phyloP scores from a whole-genome alignment of 1,140 invertebrate genomes.

The Sarcophaga peregrina region DNA sequence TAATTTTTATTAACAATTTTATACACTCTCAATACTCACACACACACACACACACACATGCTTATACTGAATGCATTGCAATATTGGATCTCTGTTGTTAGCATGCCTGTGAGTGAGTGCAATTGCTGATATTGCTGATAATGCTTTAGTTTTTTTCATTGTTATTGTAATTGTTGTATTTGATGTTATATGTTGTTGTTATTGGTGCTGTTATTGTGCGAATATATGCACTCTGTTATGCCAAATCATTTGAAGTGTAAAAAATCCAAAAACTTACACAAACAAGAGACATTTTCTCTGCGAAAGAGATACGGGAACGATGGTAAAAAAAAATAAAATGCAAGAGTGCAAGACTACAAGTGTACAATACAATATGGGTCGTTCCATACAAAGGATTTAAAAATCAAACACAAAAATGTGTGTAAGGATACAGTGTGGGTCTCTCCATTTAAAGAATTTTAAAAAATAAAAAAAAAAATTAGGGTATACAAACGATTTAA shows the following conservation, averaged over 20 bases:
- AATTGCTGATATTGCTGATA: not conserved
- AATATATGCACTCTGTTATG: not conserved
- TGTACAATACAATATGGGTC: not conserved
- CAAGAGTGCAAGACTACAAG: too few relatives aligned
- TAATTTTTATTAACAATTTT: conserved; percentile 12
- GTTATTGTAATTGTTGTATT: too few relatives aligned
- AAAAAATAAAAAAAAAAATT: too few relatives aligned
- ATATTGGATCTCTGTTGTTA: not conserved
- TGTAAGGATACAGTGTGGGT: too few relatives aligned
- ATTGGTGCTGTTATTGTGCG: not conserved
- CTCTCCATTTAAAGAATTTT: too few relatives aligned
- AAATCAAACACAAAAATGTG: not conserved
- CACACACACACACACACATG: too few relatives aligned
- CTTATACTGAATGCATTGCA: too few relatives aligned
- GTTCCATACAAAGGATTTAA: not conserved
- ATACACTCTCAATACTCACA: not conserved
- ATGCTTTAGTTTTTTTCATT: not conserved
- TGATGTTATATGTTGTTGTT: not conserved
- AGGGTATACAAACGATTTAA: too few relatives aligned
- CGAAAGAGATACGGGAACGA: too few relatives aligned
- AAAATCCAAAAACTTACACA: not conserved
- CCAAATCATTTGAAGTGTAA: not conserved
- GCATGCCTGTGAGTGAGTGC: not conserved
- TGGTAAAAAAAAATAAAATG: too few relatives aligned
- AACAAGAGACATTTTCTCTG: not conserved